These are phyloP conservation scores for Caloenas nicobarica DNA, from an alignment of 2,113 vertebrate species.

Conservation along the genomic window DNA sequence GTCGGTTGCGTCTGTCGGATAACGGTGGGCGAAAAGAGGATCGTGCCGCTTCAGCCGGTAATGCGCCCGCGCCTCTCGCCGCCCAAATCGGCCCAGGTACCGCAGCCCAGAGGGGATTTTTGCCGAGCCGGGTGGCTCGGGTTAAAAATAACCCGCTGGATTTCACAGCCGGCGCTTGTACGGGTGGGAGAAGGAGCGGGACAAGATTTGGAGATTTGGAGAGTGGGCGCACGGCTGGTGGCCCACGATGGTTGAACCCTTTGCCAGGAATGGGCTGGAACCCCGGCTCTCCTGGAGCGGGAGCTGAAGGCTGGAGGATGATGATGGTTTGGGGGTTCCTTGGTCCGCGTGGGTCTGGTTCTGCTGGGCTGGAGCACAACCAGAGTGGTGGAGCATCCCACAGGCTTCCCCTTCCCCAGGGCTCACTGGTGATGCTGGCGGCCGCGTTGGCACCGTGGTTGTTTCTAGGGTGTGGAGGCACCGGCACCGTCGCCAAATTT, in stretches of 20 bases:
- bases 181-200: neutral
- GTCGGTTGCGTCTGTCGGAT: neutral
- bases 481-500: accelerated
- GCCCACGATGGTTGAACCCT: neutral
- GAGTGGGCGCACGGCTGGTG: no score
- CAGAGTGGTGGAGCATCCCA: accelerated
- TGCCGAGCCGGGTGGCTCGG: neutral
- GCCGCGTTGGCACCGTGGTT: accelerated
- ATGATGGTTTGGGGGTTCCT: neutral
- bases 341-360: accelerated
- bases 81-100: neutral
- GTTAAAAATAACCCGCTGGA: neutral
- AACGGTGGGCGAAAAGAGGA: constrained; percentile 29
- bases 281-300: neutral
- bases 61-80: neutral
- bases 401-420: accelerated
- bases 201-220: neutral
- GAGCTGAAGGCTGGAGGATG: neutral
- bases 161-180: neutral
- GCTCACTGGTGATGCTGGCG: accelerated
- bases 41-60: constrained; percentile 20
- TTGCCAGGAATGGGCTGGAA: neutral
- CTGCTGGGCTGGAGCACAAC: neutral
- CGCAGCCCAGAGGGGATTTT: neutral
- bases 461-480: accelerated